Evolutionary conservation across 2,797 vertebrate genomes (phyloP), one percentile per base, ranked within the genome.

Genomic region (Acrocephalus scirpaceus): DNA sequence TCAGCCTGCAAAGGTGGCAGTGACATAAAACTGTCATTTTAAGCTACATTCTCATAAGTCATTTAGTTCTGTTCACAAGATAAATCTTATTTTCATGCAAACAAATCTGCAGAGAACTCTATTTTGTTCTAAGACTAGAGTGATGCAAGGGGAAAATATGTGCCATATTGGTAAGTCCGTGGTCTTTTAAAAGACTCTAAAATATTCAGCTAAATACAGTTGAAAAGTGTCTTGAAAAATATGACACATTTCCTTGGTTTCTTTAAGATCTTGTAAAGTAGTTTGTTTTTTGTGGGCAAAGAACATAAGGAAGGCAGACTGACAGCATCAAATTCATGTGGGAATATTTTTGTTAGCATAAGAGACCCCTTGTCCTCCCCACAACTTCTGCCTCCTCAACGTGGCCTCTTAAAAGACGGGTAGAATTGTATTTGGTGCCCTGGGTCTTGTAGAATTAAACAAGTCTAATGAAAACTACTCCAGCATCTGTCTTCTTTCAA

Each of bases 401-500:
- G 86, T 89, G 92, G 92, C 89, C 88, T 96, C 97, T 95, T 95
- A 82, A 91, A 97, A 96, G 96, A 97, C 9, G 82, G 93, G 91
- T 90, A 90, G 94, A 97, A 97, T 80, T 93, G 94, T 70, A 64
- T 97, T 97, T 92, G 96, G 93, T 97, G 96, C 93, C 93, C 95
- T 97, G 93, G 51, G 95, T 95, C 96, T 97, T 95, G 93, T 64
- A 97, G 98, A 97, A 98, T 98, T 97, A 93, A 94, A 95, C 93
- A 91, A 93, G 97, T 96, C 97, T 96, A 97, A 97, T 97, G 98
- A 98, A 98, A 98, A 98, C 97, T 98, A 75, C 93, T 95, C 67
- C 69, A 72, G 95, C 96, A 98, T 98, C 98, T 98, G 98, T 98
- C 98, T 98, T 98, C 90, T 95, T 97, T 98, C 97, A 98, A 98